Evolutionary conservation across 2,797 vertebrate species (phyloP).

Genomic region (Rhabdomys pumilio): DNA sequence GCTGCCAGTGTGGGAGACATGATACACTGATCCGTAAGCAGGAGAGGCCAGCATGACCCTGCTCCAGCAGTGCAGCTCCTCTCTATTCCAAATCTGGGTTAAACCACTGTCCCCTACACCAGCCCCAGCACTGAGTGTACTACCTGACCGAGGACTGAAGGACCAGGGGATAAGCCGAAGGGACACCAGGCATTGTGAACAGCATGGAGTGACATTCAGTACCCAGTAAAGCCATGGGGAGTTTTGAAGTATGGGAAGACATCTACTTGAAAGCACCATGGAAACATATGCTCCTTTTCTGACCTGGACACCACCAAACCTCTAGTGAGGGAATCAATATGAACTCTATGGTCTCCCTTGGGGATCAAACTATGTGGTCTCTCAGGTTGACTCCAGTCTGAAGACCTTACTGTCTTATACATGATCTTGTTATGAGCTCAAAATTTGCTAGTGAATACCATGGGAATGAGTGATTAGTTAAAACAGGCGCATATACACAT

Average conservation of each 20-base stretch:
- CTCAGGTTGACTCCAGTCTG: neutral
- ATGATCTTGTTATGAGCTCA: neutral
- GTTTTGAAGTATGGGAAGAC: neutral
- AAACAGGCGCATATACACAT: neutral
- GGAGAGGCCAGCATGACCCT: neutral
- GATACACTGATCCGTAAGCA: neutral
- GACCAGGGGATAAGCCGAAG: neutral
- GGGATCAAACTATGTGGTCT: neutral
- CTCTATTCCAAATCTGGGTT: neutral
- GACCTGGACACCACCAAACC: neutral
- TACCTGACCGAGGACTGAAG: neutral
- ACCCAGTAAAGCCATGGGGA: neutral
- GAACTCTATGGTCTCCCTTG: neutral
- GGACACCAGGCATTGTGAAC: neutral
- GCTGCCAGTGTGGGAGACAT: too few relatives aligned
- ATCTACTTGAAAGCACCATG: neutral
- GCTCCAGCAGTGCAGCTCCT: neutral
- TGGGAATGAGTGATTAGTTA: neutral
- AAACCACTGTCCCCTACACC: neutral
- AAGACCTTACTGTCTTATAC: neutral
- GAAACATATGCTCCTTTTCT: neutral
- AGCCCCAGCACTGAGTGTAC: neutral
- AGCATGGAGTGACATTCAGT: neutral
- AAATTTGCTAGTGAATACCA: slow-evolving; percentile 2
- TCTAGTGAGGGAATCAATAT: neutral